Evolutionary conservation across 2,113 vertebrate species (phyloP).

Genomic region (Thermophis baileyi): DNA sequence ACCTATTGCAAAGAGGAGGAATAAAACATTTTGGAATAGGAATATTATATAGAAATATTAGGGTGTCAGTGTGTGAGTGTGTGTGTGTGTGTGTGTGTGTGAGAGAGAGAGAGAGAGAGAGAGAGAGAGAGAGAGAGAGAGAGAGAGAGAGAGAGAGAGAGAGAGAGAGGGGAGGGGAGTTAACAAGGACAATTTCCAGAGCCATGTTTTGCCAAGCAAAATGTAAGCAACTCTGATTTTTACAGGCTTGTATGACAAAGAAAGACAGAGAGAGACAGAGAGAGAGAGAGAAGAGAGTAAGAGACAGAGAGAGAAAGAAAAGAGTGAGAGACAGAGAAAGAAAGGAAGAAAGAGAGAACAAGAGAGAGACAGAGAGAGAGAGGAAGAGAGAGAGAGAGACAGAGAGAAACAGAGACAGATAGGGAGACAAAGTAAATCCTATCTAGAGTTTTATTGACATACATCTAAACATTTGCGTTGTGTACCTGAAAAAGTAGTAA

Average conservation of each 20-base stretch:
- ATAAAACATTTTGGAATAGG: constrained; percentile 28
- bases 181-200: constrained; percentile 56
- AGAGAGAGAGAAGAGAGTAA: too few species aligned
- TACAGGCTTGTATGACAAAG: constrained; percentile 12
- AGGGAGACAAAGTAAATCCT: background rate
- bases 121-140: too few species aligned
- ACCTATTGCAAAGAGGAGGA: background rate
- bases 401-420: constrained; percentile 18
- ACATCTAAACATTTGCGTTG: background rate
- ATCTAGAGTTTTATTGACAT: constrained; percentile 2
- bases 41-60: background rate
- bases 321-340: constrained; percentile 1
- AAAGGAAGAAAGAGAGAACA: background rate
- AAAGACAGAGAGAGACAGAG: background rate
- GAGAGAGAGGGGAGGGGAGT: too few species aligned
- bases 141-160: too few species aligned
- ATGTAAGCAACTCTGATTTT: constrained; percentile 12
- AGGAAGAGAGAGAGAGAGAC: background rate
- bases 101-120: constrained; percentile 14
- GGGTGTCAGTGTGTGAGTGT: background rate
- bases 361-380: background rate
- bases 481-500: background rate
- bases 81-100: background rate
- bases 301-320: too few species aligned
- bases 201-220: constrained; percentile 31